Percentiles rank a stretch among this genome's conserved stretches.
phyloP scores from a whole-genome alignment of 2,797 vertebrate species.

The Xiphorhynchus erythropygius region DNA sequence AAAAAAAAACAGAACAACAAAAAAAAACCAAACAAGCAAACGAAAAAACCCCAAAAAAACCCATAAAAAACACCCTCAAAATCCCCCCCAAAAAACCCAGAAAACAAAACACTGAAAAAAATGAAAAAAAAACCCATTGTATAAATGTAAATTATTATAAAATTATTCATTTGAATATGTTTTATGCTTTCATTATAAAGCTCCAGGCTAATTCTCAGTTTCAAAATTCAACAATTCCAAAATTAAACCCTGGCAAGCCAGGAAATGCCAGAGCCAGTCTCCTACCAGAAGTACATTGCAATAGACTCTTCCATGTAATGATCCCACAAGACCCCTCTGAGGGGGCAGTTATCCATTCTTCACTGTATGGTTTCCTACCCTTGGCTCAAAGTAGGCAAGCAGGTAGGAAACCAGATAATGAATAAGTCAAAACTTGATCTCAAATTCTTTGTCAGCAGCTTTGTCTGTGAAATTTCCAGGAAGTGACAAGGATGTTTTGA shows the following conservation, averaged over 20 bases:
- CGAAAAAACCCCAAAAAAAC: too few species aligned
- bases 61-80: too few species aligned
- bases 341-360: neutral
- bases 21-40: too few species aligned
- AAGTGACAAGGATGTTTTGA: neutral
- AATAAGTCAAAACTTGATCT: neutral
- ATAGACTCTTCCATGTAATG: neutral
- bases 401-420: neutral
- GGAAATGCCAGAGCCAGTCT: neutral
- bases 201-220: neutral
- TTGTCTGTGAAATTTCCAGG: neutral
- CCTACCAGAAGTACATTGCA: neutral
- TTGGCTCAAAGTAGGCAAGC: neutral
- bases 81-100: too few species aligned
- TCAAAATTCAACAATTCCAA: neutral
- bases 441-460: neutral
- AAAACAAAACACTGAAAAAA: neutral
- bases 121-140: rapidly evolving
- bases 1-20: too few species aligned
- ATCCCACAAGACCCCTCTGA: neutral
- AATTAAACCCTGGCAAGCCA: neutral
- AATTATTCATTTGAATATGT: neutral
- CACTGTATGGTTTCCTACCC: neutral
- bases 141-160: neutral
- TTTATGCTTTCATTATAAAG: neutral